Evolutionary conservation across 2,113 vertebrate genomes (phyloP), one percentile per base, ranked within the genome.

Genomic region (Scomber scombrus): DNA sequence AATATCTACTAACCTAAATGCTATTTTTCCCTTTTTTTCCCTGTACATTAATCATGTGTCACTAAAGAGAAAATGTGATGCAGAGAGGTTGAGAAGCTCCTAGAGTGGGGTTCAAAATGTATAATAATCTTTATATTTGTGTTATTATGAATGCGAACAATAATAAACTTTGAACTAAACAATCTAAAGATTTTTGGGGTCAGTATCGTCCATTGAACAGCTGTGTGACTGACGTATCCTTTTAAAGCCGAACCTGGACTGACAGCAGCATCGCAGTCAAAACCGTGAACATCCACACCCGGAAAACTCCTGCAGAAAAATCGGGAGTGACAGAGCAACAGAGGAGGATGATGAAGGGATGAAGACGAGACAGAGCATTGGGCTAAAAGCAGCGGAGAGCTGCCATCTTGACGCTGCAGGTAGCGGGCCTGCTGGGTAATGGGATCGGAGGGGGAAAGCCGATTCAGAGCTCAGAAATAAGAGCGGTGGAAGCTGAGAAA

Each of bases 391-490:
- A 76, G 69, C 3, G 0, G 31, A 81, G 71, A 47, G 71, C 77
- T 76, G 50, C 34, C 57, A 45, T 19, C 81, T 82, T 5, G 16
- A 60, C 77, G 61, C 72, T 58, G 58, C 80, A 75, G 84, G 84
- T 78, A 82, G 75, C 26, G 54, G 78, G 66, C 34, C 49, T 51
- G 73, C 0, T 5, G 5, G 56, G 87, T 93, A 91, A 93, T 90
- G 83, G 77, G 92, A 94, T 93, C 88, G 78, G 88, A 90, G 69
- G 26, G 57, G 85, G 71, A 88, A 86, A 88, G 84, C 71, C 56
- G 81, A 92, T 91, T 93, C 88, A 71, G 56, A 56, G 84, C 86
- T 88, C 75, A 88, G 80, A 84, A 87, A 88, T 88, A 91, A 68
- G 75, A 83, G 82, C 70, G 26, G 52, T 85, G 84, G 88, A 80